A percentile compares a stretch with the other conserved stretches of the same genome.
Conservation (phyloP, 1,140 invertebrate genomes). For the Drosophila albomicans region DNA sequence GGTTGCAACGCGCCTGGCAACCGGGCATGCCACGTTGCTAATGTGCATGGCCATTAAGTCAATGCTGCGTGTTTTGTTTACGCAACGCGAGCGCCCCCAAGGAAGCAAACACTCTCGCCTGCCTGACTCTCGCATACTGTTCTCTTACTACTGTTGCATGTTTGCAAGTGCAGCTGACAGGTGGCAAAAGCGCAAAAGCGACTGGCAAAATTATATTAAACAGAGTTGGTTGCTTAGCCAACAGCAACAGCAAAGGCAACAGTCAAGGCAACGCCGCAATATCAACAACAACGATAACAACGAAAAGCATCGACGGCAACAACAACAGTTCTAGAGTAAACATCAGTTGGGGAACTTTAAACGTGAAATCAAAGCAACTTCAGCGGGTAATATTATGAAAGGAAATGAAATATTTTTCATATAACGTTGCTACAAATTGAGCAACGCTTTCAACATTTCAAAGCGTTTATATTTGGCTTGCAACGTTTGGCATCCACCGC, state of each 20-base stretch:
- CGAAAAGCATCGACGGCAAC: conserved; percentile 11
- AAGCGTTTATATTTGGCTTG: conserved; percentile 66
- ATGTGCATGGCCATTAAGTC: conserved; percentile 80
- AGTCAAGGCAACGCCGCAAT: conserved; percentile 39
- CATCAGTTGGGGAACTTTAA: conserved; percentile 39
- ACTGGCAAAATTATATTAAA: conserved; percentile 63
- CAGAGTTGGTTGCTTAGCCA: conserved; percentile 52
- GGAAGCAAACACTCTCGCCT: conserved; percentile 45
- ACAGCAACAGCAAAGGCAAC: conserved; percentile 49
- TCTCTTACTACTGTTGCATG: conserved; percentile 61
- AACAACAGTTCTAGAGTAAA: conserved; percentile 23
- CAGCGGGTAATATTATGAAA: conserved; percentile 41
- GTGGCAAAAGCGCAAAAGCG: conserved; percentile 48
- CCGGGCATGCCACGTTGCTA: conserved; percentile 72
- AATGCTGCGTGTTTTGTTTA: conserved; percentile 80
- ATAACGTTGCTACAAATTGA: conserved; percentile 55
- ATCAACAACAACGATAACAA: conserved; percentile 27
- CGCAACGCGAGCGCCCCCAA: conserved; percentile 64
- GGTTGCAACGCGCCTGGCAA: conserved; percentile 28
- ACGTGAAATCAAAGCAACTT: conserved; percentile 56
- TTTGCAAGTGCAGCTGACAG: conserved; percentile 72
- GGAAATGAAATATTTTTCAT: conserved; percentile 65
- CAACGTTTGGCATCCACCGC: conserved; percentile 39
- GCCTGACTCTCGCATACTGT: conserved; percentile 8
- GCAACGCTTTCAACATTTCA: conserved; percentile 50